Evolutionary conservation across 2,888 invertebrate species (phyloP), one percentile per base, ranked within the genome.

Genomic region (Ypsolopha sequella): DNA sequence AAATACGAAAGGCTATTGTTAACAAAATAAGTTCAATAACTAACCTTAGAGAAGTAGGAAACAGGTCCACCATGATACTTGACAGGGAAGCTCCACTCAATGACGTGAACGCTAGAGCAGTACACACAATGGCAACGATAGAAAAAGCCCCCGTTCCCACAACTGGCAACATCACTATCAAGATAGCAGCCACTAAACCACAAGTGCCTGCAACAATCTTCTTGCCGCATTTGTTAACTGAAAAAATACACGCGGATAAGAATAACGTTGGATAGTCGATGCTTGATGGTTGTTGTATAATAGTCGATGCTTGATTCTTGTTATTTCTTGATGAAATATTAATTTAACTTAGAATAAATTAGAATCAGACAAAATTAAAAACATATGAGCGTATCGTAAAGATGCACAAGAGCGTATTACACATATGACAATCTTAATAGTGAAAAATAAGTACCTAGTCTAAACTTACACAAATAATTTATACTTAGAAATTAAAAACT

Each of bases 11-110:
- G 24, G 24, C 24, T 3, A 24, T 24, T n/a, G n/a, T n/a, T 24
- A 24, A 24, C 24, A 24, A 24, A 24, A 3, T 24, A 24, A 24
- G 24, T 24, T 24, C 24, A 24, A 24, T 24, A 52, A 24, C 50
- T 54, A 63, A 91, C 91, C 91, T 88, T 11, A 91, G 71, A 1
- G 89, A 87, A 0, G 92, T 92, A 0, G 92, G 92, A 56, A 92
- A 91, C 43, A 91, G 65, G 53, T 91, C 89, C 0, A 92, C 90
- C 53, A 90, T 75, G 60, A 92, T 80, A 67, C 91, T 87, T 56
- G 91, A 70, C 55, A 91, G 65, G 52, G 92, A 69, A 61, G 91
- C 92, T 56, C 88, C 67, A 57, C 86, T 63, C 57, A 92, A 74
- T 52, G 91, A 79, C 0, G 82, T 82, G 54, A 88, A 68, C 1